Evolutionary conservation across 2,888 invertebrate genomes (phyloP), one percentile per base, ranked within the genome.

Genomic region (Temnothorax unifasciatus): DNA sequence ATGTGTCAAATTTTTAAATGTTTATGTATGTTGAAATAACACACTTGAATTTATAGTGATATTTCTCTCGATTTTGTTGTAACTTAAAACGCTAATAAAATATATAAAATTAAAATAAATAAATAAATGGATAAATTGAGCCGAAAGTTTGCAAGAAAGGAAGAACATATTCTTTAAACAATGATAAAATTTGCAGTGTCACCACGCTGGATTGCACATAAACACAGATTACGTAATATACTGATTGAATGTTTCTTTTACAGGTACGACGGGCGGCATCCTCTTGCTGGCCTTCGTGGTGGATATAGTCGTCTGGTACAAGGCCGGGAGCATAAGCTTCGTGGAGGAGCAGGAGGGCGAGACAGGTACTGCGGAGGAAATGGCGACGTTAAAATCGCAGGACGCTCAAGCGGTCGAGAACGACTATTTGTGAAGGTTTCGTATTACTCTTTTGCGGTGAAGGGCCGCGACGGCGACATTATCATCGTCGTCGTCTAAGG

Each of bases 261-360:
- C 75, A 98, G 98, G 98, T 92, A 97, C 98, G 82, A 98, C 98
- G 0, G 97, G 98, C 74, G 97, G 97, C 44, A 97, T 99, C 86
- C 97, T 99, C 96, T 96, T 98, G 93, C 96, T 98, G 82, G 99
- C 98, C 84, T 98, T 98, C 95, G 96, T 98, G 89, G 98, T 98
- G 95, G 99, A 99, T 95, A 94, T 98, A 91, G 96, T 98, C 74
- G 98, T 99, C 44, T 98, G 98, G 98, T 97, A 97, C 93, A 98
- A 98, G 95, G 98, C 98, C 63, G 97, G 97, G 81, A 97, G 97
- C 92, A 98, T 98, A 89, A 96, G 95, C 90, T 96, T 97, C 91
- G 96, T 96, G 0, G 96, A 96, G 86, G 96, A 96, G 85, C 96
- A 96, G 87, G 95, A 95, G 77, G 94, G 95, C 50, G 95, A 95